Conservation (phyloP, 1,140 invertebrate genomes). For the silkworm (Bombyx mori) region DNA sequence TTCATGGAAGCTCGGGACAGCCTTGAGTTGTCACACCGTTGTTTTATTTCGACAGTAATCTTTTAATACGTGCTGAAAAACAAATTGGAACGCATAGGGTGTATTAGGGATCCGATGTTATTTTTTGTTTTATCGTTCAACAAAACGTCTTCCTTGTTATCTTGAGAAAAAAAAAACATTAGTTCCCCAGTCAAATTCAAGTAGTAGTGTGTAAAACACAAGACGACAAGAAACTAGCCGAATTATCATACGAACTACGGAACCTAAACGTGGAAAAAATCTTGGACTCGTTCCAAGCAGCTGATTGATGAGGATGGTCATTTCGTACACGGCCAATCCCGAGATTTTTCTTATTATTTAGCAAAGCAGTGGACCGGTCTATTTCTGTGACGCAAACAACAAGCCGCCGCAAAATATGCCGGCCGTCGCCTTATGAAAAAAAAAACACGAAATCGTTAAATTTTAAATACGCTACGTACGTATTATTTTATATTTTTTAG, state of each 20-base stretch:
- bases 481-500: conserved; percentile 7
- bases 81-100: no score
- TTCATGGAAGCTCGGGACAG: conserved; percentile 6
- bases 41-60: no score
- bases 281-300: conserved; percentile 64
- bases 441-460: conserved; percentile 9
- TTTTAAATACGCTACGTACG: conserved; percentile 2
- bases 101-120: no score
- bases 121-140: no score
- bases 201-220: conserved; percentile 3
- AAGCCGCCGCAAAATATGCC: conserved; percentile 52
- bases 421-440: conserved; percentile 27
- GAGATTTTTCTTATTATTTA: conserved; percentile 70
- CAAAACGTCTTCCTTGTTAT: no score
- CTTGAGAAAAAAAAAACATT: no score
- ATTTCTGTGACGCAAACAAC: conserved; percentile 66
- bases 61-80: no score
- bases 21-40: conserved; percentile 1
- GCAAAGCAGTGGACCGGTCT: conserved; percentile 65
- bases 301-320: conserved; percentile 72
- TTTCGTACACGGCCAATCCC: conserved; percentile 69
- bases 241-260: conserved; percentile 65
- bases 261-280: conserved; percentile 71
- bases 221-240: conserved; percentile 42
- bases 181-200: no score